These are phyloP conservation scores for Xiphorhynchus elegans DNA, from an alignment of 2,113 vertebrate genomes.

Conservation along the genomic window DNA sequence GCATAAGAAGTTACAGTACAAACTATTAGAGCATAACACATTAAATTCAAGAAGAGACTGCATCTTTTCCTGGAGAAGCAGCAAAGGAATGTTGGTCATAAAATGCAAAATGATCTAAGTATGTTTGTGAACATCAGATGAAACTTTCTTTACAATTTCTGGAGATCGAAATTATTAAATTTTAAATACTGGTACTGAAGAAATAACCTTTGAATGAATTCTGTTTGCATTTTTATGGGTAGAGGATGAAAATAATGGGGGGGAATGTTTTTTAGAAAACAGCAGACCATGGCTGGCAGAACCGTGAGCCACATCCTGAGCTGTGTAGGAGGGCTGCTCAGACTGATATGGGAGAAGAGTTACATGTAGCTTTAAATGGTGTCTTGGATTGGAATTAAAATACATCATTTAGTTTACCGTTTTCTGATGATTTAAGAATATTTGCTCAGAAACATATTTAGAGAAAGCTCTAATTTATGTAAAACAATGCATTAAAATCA, in stretches of 20 bases:
- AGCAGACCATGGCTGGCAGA: neutral
- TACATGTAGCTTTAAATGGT: neutral
- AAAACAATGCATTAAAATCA: neutral
- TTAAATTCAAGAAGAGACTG: neutral
- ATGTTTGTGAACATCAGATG: neutral
- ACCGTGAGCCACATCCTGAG: neutral
- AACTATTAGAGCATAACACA: neutral
- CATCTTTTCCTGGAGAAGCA: neutral
- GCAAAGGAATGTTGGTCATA: neutral
- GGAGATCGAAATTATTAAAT: neutral
- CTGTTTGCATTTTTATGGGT: neutral
- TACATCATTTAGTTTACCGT: neutral
- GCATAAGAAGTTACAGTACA: neutral
- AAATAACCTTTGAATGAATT: neutral
- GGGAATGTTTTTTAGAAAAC: neutral
- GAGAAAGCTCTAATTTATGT: neutral
- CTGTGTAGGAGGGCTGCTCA: neutral
- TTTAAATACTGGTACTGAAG: neutral
- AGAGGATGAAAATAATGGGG: neutral
- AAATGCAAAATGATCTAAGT: neutral
- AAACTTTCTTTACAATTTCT: neutral
- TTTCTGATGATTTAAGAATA: neutral
- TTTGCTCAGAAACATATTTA: neutral
- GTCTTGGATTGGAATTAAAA: neutral
- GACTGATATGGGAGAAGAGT: neutral